Base-by-base conservation (phyloP, 2,797 vertebrate genomes). In the Aeoliscus strigatus region DNA sequence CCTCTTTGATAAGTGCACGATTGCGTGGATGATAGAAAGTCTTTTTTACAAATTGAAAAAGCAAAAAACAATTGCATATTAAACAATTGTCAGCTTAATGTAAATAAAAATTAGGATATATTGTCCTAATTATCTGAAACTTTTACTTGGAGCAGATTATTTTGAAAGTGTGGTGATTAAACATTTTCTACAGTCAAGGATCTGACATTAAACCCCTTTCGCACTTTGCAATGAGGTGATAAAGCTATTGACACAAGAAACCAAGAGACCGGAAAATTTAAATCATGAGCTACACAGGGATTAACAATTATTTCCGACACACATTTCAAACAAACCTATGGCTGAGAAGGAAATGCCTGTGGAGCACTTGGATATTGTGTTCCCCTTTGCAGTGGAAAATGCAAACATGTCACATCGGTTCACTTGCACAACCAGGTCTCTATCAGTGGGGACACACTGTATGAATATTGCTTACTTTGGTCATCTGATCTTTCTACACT, bases 401-500 rank as follows among this genome's bases (percentile, higher is more conserved):
- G 47, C 25, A 7, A 57, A 51, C n/a, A 23, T 62, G 59, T 67
- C 42, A 62, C 62, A 57, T 61, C 72, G 66, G 51, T 23, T 7
- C 7, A 59, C 55, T 81, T 67, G 11, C 72, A 73, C 60, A 77
- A 53, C 18, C 27, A 14, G 39, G 42, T 64, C 53, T 38, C 58
- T 83, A 82, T 87, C 77, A 71, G 64, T 34, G 44, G 71, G 73
- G 66, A 80, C 64, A 48, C 15, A 23, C 40, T 44, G 70, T 67
- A 69, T 82, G 83, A 86, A 78, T 81, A 86, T 78, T 80, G 60
- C 68, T 81, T 85, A 82, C 84, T 81, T 46, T 55, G 70, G 81
- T 83, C 81, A 79, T 73, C 53, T 44, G 12, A 73, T 82, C 82
- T 81, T 61, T 77, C 60, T 66, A 25, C 60, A 69, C 60, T 35